Conservation (phyloP, 2,797 vertebrate genomes). For the Poeciliopsis gracilis region DNA sequence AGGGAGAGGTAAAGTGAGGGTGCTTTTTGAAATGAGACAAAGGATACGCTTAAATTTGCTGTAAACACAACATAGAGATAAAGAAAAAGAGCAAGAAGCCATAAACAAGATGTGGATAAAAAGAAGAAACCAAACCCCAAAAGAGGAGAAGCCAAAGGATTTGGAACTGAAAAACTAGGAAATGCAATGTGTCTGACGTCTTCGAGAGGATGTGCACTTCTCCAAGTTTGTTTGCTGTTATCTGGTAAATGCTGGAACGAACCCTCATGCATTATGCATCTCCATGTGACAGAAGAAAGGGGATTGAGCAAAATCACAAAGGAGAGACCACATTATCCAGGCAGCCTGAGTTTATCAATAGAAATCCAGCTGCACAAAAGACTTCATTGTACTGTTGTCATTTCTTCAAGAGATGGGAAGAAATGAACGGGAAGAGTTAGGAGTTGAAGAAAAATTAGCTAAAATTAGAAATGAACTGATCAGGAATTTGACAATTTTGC, state of each 20-base stretch:
- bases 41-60: slow-evolving; percentile 21
- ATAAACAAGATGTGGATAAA: background rate
- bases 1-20: slow-evolving; percentile 20
- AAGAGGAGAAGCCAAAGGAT: slow-evolving; percentile 15
- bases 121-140: background rate
- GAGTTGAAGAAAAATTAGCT: background rate
- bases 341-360: slow-evolving; percentile 47
- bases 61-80: slow-evolving; percentile 18
- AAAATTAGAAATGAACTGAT: background rate
- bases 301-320: slow-evolving; percentile 32
- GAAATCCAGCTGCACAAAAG: slow-evolving; percentile 23
- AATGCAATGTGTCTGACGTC: background rate
- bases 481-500: background rate
- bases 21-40: slow-evolving; percentile 31
- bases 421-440: slow-evolving; percentile 16
- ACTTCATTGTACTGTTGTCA: slow-evolving; percentile 34
- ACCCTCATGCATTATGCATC: slow-evolving; percentile 55
- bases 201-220: slow-evolving; percentile 1
- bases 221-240: slow-evolving; percentile 41
- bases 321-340: slow-evolving; percentile 49
- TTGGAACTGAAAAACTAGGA: slow-evolving; percentile 3
- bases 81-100: background rate
- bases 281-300: slow-evolving; percentile 50
- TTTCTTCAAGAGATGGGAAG: slow-evolving; percentile 22
- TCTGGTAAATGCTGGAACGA: slow-evolving; percentile 45